These are phyloP conservation scores for Leucopternis melanops DNA, from an alignment of 2,113 vertebrate genomes.

Conservation along the genomic window DNA sequence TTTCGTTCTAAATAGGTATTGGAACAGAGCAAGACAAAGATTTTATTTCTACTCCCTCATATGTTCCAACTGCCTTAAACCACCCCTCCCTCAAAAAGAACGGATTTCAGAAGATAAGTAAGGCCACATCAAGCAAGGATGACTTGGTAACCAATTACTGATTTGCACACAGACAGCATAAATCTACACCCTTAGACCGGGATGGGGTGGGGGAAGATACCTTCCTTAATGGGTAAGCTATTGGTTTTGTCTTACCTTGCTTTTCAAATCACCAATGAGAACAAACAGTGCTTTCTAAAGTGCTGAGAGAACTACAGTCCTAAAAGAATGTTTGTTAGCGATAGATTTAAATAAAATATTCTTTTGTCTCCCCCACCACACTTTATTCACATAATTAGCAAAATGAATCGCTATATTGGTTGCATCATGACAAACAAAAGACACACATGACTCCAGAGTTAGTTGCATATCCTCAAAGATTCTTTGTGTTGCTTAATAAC, in stretches of 20 bases:
- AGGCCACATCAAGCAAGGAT: neutral
- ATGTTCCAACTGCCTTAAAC: neutral
- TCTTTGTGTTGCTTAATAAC: constrained; percentile 31
- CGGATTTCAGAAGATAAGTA: neutral
- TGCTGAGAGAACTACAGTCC: neutral
- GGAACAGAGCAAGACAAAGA: neutral
- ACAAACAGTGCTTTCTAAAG: constrained; percentile 7
- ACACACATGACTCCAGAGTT: neutral
- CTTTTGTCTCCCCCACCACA: neutral
- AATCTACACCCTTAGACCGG: neutral
- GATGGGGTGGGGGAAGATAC: neutral
- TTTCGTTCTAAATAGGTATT: neutral
- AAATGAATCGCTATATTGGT: constrained; percentile 36
- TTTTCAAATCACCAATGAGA: constrained; percentile 40
- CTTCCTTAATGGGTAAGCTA: neutral
- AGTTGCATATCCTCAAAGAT: neutral
- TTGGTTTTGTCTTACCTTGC: neutral
- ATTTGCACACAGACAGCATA: neutral
- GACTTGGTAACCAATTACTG: neutral
- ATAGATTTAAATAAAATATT: constrained; percentile 29
- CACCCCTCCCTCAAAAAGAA: neutral
- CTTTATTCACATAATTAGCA: constrained; percentile 51
- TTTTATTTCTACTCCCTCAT: neutral
- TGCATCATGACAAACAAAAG: constrained; percentile 27
- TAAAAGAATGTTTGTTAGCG: constrained; percentile 28